These are phyloP conservation scores for Baronia brevicornis DNA, from an alignment of 2,888 invertebrate species.

Conservation along the genomic window DNA sequence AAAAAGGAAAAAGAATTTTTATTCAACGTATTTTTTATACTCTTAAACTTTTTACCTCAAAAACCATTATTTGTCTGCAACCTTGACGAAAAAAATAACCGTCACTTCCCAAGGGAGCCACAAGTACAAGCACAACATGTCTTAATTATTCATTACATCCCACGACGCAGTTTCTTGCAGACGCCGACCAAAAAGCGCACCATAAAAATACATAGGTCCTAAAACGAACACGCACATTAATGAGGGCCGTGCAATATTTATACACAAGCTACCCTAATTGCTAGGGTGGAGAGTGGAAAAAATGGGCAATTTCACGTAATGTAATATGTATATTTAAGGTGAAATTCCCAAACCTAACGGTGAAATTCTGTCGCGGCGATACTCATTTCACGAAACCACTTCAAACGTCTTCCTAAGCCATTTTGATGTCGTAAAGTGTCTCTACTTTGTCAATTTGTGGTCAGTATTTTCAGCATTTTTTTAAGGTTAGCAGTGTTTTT, in stretches of 20 bases:
- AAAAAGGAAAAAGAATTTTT: neutral
- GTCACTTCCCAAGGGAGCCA: conserved; percentile 37
- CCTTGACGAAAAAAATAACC: conserved; percentile 27
- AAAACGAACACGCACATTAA: conserved; percentile 73
- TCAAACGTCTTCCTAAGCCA: conserved; percentile 59
- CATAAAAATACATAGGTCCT: conserved; percentile 64
- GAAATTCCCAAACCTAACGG: conserved; percentile 56
- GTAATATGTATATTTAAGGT: conserved; percentile 76
- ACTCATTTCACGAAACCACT: conserved; percentile 66
- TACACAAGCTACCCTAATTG: conserved; percentile 75
- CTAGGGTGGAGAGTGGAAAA: conserved; percentile 76
- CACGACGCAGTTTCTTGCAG: conserved; percentile 45
- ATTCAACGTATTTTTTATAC: neutral
- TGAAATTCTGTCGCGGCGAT: conserved; percentile 67
- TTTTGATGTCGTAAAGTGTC: conserved; percentile 33
- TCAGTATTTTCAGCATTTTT: neutral
- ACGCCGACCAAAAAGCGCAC: conserved; percentile 50
- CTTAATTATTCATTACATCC: conserved; percentile 72
- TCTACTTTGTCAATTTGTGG: conserved; percentile 32
- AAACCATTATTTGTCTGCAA: conserved; percentile 9
- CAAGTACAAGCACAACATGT: conserved; percentile 36
- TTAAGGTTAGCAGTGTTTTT: too few relatives aligned
- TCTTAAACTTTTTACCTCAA: neutral
- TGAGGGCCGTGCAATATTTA: conserved; percentile 74
- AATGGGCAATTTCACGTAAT: conserved; percentile 77